A percentile compares a stretch with the other conserved stretches of the same genome.
Evolutionary conservation across 2,113 vertebrate species (phyloP).

Genomic region (Phaethon lepturus): DNA sequence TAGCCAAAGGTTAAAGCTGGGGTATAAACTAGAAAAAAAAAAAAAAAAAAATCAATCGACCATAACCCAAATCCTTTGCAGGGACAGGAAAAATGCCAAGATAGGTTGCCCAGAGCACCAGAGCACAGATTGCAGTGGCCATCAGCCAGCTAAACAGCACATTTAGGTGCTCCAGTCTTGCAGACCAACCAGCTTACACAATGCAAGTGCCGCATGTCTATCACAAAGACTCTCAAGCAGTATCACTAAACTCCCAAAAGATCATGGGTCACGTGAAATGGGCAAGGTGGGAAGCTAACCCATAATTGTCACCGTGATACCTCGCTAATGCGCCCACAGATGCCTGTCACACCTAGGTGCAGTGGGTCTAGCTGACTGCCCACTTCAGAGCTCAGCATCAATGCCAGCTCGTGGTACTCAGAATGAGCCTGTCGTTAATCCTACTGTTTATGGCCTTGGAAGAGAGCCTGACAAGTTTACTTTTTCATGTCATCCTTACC

Average conservation of each 20-base stretch:
- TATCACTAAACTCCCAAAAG: neutral
- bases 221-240: neutral
- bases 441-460: neutral
- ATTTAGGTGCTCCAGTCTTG: neutral
- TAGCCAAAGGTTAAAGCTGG: neutral
- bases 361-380: neutral
- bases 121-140: neutral
- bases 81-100: neutral
- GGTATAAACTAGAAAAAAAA: neutral
- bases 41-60: neutral
- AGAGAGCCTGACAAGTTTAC: neutral
- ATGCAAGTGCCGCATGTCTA: neutral
- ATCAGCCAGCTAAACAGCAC: neutral
- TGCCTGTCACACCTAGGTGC: neutral
- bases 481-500: neutral
- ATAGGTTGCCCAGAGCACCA: neutral
- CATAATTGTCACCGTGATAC: neutral
- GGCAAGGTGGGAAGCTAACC: neutral
- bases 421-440: neutral
- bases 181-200: neutral
- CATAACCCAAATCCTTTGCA: neutral
- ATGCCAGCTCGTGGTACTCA: neutral
- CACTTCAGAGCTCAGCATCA: neutral
- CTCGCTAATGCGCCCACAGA: neutral
- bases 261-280: neutral